Evolutionary conservation across 2,888 invertebrate species (phyloP), one percentile per base, ranked within the genome.

Genomic region (Apamea monoglypha): DNA sequence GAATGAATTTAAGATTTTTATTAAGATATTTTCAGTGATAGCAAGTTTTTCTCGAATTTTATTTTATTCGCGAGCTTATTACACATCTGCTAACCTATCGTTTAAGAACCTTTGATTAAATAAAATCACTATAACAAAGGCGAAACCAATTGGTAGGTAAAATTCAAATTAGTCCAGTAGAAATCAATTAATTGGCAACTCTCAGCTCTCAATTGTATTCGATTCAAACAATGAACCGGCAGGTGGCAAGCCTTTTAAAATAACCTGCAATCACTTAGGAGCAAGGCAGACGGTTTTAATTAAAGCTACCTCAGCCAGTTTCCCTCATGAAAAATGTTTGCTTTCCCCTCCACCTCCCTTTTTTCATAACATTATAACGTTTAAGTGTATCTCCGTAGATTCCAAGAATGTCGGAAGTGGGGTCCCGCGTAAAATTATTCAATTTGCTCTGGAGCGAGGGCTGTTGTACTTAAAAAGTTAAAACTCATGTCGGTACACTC

Each of bases 301-400:
- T 87, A 86, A 85, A 70, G 71, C 50, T 66, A 74, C 73, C 74
- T n/a, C 78, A 18, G 18, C n/a, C 50, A 40, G 50, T 47, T 79
- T 69, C 18, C 76, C 64, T 61, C 78, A 71, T 61, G n/a, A 56
- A 73, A 80, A 88, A 81, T 68, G 78, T 68, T 77, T 78, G 61
- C 71, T 63, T 81, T 79, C 59, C 71, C 74, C 67, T 77, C 50
- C 70, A 64, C 36, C 67, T 76, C 64, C 74, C 44, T 47, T 80
- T 86, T 56, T 74, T 61, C 74, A 82, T 88, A 87, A 76, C 59
- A 81, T 83, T 87, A 86, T 71, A 61, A 78, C 67, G 66, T 82
- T 78, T 70, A 80, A 72, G 72, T 40, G 78, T 67, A 82, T 66
- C 76, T 79, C 63, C 25, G 66, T 36, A 56, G 50, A 21, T 66